Evolutionary conservation across 1,140 invertebrate genomes (phyloP).

Genomic region (Drosophila funebris): DNA sequence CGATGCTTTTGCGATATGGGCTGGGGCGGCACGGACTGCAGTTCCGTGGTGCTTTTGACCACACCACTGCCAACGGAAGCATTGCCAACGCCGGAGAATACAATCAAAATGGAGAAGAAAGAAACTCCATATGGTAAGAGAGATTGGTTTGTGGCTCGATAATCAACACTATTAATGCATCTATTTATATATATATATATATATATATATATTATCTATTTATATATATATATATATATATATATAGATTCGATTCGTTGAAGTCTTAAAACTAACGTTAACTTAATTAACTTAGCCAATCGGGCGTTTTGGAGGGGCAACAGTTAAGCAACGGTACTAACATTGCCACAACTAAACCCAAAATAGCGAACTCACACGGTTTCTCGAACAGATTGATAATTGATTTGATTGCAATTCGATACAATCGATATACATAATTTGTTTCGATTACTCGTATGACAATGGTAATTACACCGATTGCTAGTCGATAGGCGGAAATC

Average conservation of each 20-base stretch:
- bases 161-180: background rate
- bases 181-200: background rate
- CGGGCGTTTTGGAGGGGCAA: slow-evolving; percentile 32
- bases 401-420: slow-evolving; percentile 69
- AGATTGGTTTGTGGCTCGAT: slow-evolving; percentile 48
- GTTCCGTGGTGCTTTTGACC: slow-evolving; percentile 88
- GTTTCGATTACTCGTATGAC: slow-evolving; percentile 76
- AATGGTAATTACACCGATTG: slow-evolving; percentile 78
- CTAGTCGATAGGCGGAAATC: slow-evolving; percentile 17
- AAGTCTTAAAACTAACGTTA: slow-evolving; percentile 25
- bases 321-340: slow-evolving; percentile 20
- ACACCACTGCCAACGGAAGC: slow-evolving; percentile 85
- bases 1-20: slow-evolving; percentile 95
- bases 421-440: slow-evolving; percentile 42
- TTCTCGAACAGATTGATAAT: slow-evolving; percentile 53
- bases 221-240: background rate
- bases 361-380: slow-evolving; percentile 50
- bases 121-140: slow-evolving; percentile 95
- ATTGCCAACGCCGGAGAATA: slow-evolving; percentile 82
- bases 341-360: slow-evolving; percentile 16
- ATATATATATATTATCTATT: background rate
- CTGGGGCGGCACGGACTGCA: slow-evolving; percentile 96
- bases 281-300: slow-evolving; percentile 38
- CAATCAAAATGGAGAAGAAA: slow-evolving; percentile 91
- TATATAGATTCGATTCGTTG: background rate